Percentiles rank a stretch among this genome's conserved stretches.
phyloP scores from a whole-genome alignment of 2,888 invertebrate genomes.

The Apodemia duryi region DNA sequence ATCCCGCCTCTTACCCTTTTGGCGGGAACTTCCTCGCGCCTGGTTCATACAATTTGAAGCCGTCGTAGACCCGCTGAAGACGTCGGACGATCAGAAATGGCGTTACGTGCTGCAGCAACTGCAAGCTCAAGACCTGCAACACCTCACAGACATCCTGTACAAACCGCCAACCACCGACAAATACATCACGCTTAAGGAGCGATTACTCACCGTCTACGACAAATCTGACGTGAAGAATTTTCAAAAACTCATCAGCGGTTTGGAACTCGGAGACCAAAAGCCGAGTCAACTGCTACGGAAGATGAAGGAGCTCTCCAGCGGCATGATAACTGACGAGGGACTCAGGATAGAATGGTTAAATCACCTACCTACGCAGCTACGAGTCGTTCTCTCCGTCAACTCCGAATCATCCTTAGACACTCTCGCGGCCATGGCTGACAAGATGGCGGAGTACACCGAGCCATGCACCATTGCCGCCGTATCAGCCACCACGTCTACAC shows the following conservation, averaged over 20 bases:
- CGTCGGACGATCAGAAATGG: slow-evolving; percentile 14
- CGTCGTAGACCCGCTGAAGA: slow-evolving; percentile 23
- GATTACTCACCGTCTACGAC: slow-evolving; percentile 14
- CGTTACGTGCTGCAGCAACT: slow-evolving; percentile 23
- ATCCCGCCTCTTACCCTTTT: slow-evolving; percentile 26
- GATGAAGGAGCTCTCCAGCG: slow-evolving; percentile 11
- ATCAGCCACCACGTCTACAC: slow-evolving; percentile 16
- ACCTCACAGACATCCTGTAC: slow-evolving; percentile 24
- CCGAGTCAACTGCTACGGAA: neutral
- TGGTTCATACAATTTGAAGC: slow-evolving; percentile 30
- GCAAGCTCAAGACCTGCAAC: slow-evolving; percentile 22
- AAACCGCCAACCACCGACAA: slow-evolving; percentile 10
- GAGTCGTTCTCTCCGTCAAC: slow-evolving; percentile 20
- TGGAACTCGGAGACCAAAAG: no score
- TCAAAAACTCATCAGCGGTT: no score
- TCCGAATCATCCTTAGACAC: slow-evolving; percentile 20
- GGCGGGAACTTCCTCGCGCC: slow-evolving; percentile 23
- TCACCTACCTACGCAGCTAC: slow-evolving; percentile 19
- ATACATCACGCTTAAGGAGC: no score
- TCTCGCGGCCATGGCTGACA: no score
- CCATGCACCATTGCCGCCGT: no score
- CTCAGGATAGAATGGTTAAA: slow-evolving; percentile 20
- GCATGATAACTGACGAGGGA: slow-evolving; percentile 16
- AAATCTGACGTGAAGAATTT: slow-evolving; percentile 20
- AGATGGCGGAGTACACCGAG: no score